Evolutionary conservation across 2,113 vertebrate species (phyloP).

Genomic region (Corydoras sp.): DNA sequence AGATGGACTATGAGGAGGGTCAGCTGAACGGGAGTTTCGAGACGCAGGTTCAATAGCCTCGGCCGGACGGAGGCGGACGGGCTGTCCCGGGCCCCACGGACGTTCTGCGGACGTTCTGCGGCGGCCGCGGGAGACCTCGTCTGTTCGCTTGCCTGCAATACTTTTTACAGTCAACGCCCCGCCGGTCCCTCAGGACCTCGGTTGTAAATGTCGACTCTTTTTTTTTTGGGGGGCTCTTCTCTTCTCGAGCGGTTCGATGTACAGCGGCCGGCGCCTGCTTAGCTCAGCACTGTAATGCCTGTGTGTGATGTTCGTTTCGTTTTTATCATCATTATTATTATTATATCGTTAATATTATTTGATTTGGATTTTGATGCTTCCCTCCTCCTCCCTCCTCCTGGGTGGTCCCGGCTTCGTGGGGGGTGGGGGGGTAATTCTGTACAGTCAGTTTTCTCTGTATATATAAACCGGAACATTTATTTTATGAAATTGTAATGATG

Average conservation of each 20-base stretch:
- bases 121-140: conserved; percentile 66
- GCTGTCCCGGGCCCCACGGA: conserved; percentile 39
- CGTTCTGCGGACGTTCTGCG: conserved; percentile 69
- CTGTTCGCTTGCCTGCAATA: conserved; percentile 87
- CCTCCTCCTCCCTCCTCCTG: conserved; percentile 47
- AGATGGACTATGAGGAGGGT: conserved; percentile 99
- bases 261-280: conserved; percentile 92
- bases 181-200: conserved; percentile 79
- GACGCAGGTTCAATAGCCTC: conserved; percentile 92
- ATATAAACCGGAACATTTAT: conserved; percentile 99
- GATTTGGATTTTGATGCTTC: not conserved
- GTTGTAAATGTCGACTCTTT: conserved; percentile 78
- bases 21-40: conserved; percentile 98
- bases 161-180: conserved; percentile 76
- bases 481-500: conserved; percentile 99
- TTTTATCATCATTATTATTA: conserved; percentile 4
- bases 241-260: conserved; percentile 86
- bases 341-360: too few relatives aligned
- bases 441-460: conserved; percentile 99
- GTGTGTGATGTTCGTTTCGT: conserved; percentile 81
- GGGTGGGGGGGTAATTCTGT: conserved; percentile 71
- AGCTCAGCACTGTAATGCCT: conserved; percentile 92
- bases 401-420: conserved; percentile 71
- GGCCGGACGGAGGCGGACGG: conserved; percentile 42
- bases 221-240: conserved; percentile 51